Base-by-base conservation (phyloP, 2,888 invertebrate genomes). In the Tinea trinotella region DNA sequence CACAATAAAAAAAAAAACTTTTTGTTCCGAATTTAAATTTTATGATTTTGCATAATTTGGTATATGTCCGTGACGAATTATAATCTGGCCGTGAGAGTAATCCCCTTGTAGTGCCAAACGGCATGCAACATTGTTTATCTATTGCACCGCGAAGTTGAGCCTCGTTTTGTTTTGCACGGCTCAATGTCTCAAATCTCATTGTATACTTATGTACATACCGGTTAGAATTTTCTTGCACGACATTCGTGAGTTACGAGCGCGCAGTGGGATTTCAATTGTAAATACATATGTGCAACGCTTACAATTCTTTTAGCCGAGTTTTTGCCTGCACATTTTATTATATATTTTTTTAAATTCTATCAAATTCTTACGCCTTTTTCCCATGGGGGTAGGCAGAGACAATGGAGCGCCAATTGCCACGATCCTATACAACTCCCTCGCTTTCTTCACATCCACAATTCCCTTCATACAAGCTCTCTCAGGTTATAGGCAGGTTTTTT, bases 41-140 rank as follows among this genome's bases (percentile, higher is more conserved):
- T 4, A 12, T 36, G 36, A 40, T 46, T 46, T 59, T 61, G 64
- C 57, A 67, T 71, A 69, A 68, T 70, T 64, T 66, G 63, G 60
- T 61, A 60, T 62, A 17, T 10, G 40, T 62, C 62, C 70, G 74
- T 76, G 76, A 70, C 66, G 70, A 73, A 70, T 71, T 74, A 76
- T 78, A 74, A 76, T 76, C 71, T 67, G 65, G 58, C 59, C 61
- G 58, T 59, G 58, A 56, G 58, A 57, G 63, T 77, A 77, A 76
- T 76, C 74, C 73, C 63, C 57, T 56, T 55, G 62, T 63, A 63
- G 54, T 56, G 61, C 59, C 58, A 59, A 54, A 54, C 56, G 64
- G 64, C 72, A 71, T 75, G 35, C 55, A 15, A 13, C 50, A 34
- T 55, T 57, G 55, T 56, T 57, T 55, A 50, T 50, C 9, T 30